A percentile compares a stretch with the other conserved stretches of the same genome.
phyloP scores from a whole-genome alignment of 2,113 vertebrate genomes.

The Oophaga pumilio region DNA sequence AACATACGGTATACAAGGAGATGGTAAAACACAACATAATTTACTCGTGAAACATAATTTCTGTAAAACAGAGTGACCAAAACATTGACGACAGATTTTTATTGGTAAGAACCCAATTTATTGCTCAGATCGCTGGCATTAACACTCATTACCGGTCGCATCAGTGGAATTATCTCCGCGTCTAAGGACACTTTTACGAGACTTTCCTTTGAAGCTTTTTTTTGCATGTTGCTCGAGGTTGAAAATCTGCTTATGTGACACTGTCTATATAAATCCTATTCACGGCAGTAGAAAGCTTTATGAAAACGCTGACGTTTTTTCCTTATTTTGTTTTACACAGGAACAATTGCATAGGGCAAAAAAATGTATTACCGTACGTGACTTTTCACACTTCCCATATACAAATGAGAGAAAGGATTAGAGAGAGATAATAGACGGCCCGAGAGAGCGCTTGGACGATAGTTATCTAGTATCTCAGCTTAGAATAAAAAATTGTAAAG shows the following conservation, averaged over 20 bases:
- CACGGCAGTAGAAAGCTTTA: not conserved
- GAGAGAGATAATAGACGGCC: too few species aligned
- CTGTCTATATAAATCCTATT: not conserved
- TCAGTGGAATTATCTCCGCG: not conserved
- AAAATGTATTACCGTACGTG: too few species aligned
- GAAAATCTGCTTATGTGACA: not conserved
- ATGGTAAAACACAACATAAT: too few species aligned
- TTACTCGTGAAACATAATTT: not conserved
- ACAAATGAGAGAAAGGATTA: too few species aligned
- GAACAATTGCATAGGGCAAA: not conserved
- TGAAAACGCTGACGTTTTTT: not conserved
- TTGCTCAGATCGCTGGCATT: not conserved
- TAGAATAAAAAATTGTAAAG: too few species aligned
- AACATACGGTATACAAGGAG: too few species aligned
- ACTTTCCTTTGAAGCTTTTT: slow-evolving; percentile 1
- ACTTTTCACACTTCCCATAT: too few species aligned
- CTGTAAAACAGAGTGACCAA: not conserved
- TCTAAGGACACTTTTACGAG: not conserved
- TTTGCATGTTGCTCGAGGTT: not conserved
- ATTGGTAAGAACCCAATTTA: too few species aligned
- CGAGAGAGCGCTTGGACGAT: too few species aligned
- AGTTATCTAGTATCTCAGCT: too few species aligned
- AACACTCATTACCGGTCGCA: not conserved
- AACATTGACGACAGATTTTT: too few species aligned
- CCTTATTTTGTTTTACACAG: not conserved